These are phyloP conservation scores for Probaryconus sp. DNA, from an alignment of 1,140 invertebrate genomes.

Conservation along the genomic window DNA sequence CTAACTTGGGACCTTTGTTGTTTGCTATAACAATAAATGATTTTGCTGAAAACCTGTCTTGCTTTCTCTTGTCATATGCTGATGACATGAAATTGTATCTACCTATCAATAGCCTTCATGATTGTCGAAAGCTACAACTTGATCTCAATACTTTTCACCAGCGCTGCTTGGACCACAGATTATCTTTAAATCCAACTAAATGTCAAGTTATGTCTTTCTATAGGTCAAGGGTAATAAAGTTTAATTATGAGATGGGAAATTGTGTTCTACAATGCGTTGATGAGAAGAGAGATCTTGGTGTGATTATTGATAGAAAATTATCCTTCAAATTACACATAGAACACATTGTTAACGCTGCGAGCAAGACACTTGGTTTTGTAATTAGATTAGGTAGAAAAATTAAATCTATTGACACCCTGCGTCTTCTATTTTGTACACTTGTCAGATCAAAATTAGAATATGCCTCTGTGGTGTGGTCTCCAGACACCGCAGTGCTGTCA, in stretches of 20 bases:
- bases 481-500: too few relatives aligned
- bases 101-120: not conserved
- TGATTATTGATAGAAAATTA: not conserved
- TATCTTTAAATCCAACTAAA: conserved; percentile 18
- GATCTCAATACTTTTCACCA: conserved; percentile 1
- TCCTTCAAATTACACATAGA: not conserved
- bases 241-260: not conserved
- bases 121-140: not conserved
- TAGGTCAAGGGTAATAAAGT: not conserved
- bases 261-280: too few relatives aligned
- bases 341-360: not conserved
- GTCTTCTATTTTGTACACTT: not conserved
- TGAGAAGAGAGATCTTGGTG: too few relatives aligned
- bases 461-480: not conserved
- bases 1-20: conserved; percentile 13
- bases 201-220: conserved; percentile 5
- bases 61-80: conserved; percentile 21
- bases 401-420: too few relatives aligned
- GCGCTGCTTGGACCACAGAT: conserved; percentile 8
- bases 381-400: too few relatives aligned
- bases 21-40: conserved; percentile 31
- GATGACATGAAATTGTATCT: conserved; percentile 29
- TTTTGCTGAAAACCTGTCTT: not conserved
- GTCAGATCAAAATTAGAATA: not conserved
- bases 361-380: not conserved